Evolutionary conservation across 1,140 invertebrate genomes (phyloP), one percentile per base, ranked within the genome.

Genomic region (Pentalonia nigronervosa): DNA sequence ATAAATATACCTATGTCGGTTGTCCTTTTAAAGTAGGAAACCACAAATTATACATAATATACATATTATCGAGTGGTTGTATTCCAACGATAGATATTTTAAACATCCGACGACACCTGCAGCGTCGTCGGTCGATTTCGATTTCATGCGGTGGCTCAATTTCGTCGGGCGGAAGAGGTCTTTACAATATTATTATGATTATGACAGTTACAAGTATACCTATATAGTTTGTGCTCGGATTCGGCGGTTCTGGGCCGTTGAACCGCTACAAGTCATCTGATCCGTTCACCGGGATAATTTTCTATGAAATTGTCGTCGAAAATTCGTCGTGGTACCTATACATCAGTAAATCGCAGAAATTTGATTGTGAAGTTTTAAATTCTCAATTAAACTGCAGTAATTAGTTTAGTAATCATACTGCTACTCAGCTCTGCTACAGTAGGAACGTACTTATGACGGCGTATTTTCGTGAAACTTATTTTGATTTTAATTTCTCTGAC

Each of bases 241-340:
- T 25, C 20, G 17, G 23, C 45, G 25, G 90, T 92, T 92, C 90
- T 92, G 45, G 60, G 83, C n/a, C 90, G 90, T 11, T 92, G 90
- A 83, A 83, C 90, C 60, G 90, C 45, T 48, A 91, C 90, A 48
- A 83, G 90, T 92, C 45, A 92, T 76, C 47, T 47, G 67, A 92
- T 21, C 67, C 45, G 90, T 92, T 92, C n/a, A 34, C n/a, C 47
- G 30, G 21, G 76, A 92, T 92, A 21, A 83, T 92, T 90, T 90
- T 45, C 53, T 45, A 90, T 30, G 23, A 67, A 89, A 67, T 45
- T 60, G 53, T 30, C 56, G 17, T 45, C 89, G 8, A 45, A 90
- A 45, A 90, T 90, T 90, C 50, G 89, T n/a, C 8, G 30, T 25
- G 89, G 53, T 60, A 41, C 41, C 41, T 41, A 41, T 41, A 67